Base-by-base conservation (phyloP, 2,113 vertebrate species). In the Stigmatopora argus region DNA sequence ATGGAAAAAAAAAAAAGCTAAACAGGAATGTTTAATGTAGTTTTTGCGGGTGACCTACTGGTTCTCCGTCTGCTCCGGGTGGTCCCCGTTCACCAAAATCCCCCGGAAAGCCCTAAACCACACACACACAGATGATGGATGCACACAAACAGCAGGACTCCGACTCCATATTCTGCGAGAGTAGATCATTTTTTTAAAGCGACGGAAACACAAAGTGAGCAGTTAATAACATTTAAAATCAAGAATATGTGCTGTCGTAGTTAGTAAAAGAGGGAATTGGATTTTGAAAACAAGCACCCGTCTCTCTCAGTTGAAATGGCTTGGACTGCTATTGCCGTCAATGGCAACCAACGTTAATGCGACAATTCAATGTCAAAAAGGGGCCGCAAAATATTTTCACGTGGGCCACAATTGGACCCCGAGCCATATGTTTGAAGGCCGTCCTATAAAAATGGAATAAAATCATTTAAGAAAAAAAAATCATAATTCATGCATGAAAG, bases 11-110 rank as follows among this genome's bases (percentile, higher is more conserved):
- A 41, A 41, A 8, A 41, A 51, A 34, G 73, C 15, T 31, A 59
- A 78, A 70, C 66, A n/a, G 18, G 2, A 8, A 18, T 7, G 48
- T 19, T 48, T 48, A 18, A 14, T 3, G 18, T 51, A 1, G 1
- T n/a, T 21, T 69, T 65, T 64, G 65, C 49, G 45, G 66, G 60
- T 38, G 71, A 97, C 96, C 93, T 93, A 99, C 96, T n/a, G 97
- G 96, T 81, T 96, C 96, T 75, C 97, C 97, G 68, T 99, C 97
- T 14, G 93, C 87, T 79, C 97, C 97, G 5, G 97, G 97, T 73
- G 93, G 94, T 79, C 97, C 97, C 87, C 95, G 90, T 67, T 99
- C 94, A 41, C 97, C 96, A 86, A 95, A 95, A 83, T 98, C 93
- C 78, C 97, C 96, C 64, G 94, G 94, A 91, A 99, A 98, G 17